Evolutionary conservation across 92 coral and sea anemone genomes (phyloP).

Genomic region (Heteractis magnifica): DNA sequence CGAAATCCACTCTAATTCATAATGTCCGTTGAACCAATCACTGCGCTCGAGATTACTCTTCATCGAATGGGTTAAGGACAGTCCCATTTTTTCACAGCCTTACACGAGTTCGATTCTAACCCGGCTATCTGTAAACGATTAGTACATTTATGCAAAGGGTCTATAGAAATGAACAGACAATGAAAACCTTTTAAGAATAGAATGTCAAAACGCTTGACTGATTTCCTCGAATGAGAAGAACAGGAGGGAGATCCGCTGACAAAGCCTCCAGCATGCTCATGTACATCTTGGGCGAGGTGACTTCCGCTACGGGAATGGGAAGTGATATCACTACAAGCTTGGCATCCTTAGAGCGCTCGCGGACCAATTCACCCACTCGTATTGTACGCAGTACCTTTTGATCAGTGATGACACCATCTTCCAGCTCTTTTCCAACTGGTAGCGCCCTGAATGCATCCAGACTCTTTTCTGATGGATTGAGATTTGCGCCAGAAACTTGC

Average conservation of each 20-base stretch:
- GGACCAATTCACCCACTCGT: conserved; percentile 90
- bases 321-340: conserved; percentile 85
- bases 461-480: conserved; percentile 75
- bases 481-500: conserved; percentile 65
- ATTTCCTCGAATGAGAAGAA: conserved; percentile 91
- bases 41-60: no score
- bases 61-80: no score
- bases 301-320: conserved; percentile 92
- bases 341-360: conserved; percentile 73
- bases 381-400: conserved; percentile 87
- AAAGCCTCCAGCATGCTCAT: conserved; percentile 98
- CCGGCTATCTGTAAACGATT: no score
- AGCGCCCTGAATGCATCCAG: conserved; percentile 75
- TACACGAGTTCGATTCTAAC: no score
- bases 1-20: no score
- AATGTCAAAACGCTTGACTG: conserved; percentile 93
- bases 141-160: not conserved
- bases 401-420: conserved; percentile 59
- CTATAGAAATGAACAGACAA: not conserved
- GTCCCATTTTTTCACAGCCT: no score
- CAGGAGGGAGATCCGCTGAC: conserved; percentile 84
- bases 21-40: no score
- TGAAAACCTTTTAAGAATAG: conserved; percentile 55
- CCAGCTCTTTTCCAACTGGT: conserved; percentile 68
- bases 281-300: conserved; percentile 84